phyloP scores from a whole-genome alignment of 92 coral and sea anemone species.

The Phymanthus crucifer region DNA sequence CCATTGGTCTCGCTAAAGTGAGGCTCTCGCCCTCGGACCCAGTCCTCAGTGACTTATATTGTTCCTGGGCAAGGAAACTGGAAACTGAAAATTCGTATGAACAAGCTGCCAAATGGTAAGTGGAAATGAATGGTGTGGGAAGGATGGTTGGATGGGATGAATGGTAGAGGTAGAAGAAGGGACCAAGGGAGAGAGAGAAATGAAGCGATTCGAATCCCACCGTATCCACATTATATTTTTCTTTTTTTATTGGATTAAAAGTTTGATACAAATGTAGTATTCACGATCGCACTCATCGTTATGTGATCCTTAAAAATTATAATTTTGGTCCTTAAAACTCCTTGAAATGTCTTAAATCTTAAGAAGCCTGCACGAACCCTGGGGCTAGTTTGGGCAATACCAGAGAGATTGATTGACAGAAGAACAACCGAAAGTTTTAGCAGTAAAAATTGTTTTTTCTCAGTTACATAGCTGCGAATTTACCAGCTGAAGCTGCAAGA shows the following conservation, averaged over 20 bases:
- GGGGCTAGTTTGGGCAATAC: no score
- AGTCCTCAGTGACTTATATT: constrained; percentile 81
- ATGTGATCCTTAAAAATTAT: no score
- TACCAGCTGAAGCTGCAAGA: constrained; percentile 87
- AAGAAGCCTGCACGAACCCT: no score
- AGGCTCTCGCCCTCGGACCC: constrained; percentile 91
- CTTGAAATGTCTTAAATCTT: no score
- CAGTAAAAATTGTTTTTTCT: not conserved
- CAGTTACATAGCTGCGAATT: constrained; percentile 84
- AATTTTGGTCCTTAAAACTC: no score
- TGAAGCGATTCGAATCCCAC: no score
- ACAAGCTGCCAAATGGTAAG: constrained; percentile 97
- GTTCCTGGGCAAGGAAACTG: constrained; percentile 88
- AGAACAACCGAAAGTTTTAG: not conserved
- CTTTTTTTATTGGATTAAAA: no score
- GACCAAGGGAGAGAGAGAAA: not conserved
- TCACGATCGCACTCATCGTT: no score
- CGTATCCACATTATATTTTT: no score
- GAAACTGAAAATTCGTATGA: constrained; percentile 86
- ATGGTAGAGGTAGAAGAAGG: not conserved
- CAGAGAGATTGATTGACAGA: no score
- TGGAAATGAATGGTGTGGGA: not conserved
- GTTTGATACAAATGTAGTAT: not conserved
- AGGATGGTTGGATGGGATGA: not conserved
- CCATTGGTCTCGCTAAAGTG: constrained; percentile 94